These are phyloP conservation scores for Cydia amplana DNA, from an alignment of 1,140 invertebrate genomes.

Conservation along the genomic window DNA sequence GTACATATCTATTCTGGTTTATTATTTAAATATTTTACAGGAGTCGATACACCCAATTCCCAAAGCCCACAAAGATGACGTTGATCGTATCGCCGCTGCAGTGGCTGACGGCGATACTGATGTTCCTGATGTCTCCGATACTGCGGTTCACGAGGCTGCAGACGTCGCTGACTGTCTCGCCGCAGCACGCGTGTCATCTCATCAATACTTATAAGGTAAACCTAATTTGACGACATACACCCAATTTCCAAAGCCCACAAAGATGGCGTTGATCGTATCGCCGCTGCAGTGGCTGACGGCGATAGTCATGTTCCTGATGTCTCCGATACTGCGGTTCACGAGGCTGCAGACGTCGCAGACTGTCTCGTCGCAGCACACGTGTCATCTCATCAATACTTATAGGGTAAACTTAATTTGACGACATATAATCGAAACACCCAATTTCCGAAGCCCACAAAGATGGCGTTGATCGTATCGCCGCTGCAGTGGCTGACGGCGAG, in stretches of 20 bases:
- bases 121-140: constrained; percentile 49
- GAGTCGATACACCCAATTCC: constrained; percentile 47
- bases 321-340: constrained; percentile 50
- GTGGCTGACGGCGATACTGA: constrained; percentile 57
- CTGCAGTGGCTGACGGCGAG: too few relatives aligned
- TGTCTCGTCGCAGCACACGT: constrained; percentile 51
- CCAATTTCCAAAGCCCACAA: constrained; percentile 55
- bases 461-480: too few relatives aligned
- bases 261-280: constrained; percentile 48
- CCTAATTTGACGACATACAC: too few relatives aligned
- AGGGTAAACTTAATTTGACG: constrained; percentile 46
- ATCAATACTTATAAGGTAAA: constrained; percentile 60
- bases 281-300: constrained; percentile 63
- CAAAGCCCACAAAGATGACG: constrained; percentile 49
- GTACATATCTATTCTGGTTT: too few relatives aligned
- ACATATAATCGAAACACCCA: too few relatives aligned
- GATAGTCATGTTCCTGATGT: constrained; percentile 46
- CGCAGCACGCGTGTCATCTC: constrained; percentile 54
- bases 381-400: constrained; percentile 61
- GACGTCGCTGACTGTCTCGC: constrained; percentile 46
- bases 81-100: constrained; percentile 56
- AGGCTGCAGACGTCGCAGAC: constrained; percentile 50
- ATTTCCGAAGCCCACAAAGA: too few relatives aligned
- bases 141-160: constrained; percentile 53
- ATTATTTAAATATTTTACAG: constrained; percentile 36